A percentile compares a stretch with the other conserved stretches of the same genome.
phyloP scores from a whole-genome alignment of 1,140 invertebrate species.

The Frieseomelitta varia region DNA sequence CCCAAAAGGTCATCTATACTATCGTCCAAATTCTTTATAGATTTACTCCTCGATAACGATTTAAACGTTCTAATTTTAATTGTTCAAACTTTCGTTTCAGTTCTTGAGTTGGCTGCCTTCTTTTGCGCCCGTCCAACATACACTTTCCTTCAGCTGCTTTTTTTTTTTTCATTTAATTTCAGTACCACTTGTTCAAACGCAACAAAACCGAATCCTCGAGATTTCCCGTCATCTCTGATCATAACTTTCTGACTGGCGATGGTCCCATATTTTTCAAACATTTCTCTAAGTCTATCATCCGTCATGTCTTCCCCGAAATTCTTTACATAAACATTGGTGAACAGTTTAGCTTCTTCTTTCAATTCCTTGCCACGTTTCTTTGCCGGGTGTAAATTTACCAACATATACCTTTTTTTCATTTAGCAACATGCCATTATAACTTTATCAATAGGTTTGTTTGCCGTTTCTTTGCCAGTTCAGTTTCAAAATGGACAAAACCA shows the following conservation, averaged over 20 bases:
- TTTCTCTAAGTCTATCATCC: slow-evolving; percentile 94
- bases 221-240: slow-evolving; percentile 95
- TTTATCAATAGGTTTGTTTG: slow-evolving; percentile 98
- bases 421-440: slow-evolving; percentile 97
- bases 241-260: slow-evolving; percentile 98
- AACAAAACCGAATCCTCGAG: slow-evolving; percentile 99
- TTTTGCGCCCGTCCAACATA: slow-evolving; percentile 98
- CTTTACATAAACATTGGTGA: slow-evolving; percentile 99
- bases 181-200: slow-evolving; percentile 97
- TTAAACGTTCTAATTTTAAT: slow-evolving; percentile 96
- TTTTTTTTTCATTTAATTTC: slow-evolving; percentile 95
- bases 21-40: slow-evolving; percentile 99
- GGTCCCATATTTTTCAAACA: slow-evolving; percentile 97
- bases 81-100: slow-evolving; percentile 98
- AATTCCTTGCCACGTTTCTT: slow-evolving; percentile 98
- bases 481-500: slow-evolving; percentile 99
- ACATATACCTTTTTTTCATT: slow-evolving; percentile 98
- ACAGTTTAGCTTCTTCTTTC: slow-evolving; percentile 98
- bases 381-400: slow-evolving; percentile 98
- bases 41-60: slow-evolving; percentile 97
- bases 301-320: slow-evolving; percentile 98
- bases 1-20: slow-evolving; percentile 98
- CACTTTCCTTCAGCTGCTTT: slow-evolving; percentile 91
- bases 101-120: slow-evolving; percentile 97
- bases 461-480: slow-evolving; percentile 99